Base-by-base conservation (phyloP, 2,888 invertebrate genomes). In the Meloe dianella region DNA sequence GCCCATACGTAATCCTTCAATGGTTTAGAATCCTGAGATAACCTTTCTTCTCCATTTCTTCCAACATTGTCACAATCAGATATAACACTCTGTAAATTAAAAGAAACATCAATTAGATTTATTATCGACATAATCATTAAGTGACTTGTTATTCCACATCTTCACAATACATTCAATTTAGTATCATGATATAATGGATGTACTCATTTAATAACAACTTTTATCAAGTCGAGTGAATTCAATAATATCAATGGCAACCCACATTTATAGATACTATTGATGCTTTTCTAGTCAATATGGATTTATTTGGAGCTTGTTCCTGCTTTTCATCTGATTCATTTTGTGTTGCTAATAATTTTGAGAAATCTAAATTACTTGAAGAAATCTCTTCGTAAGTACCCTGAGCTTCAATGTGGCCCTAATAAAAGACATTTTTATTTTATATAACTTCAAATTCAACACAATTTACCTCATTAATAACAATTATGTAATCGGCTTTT, bases 331-430 rank as follows among this genome's bases (percentile, higher is more conserved):
- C 60, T 2, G 63, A 66, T 67, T 73, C 73, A 41, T 73, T 71
- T 32, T 65, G 74, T 22, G 77, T 71, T 17, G 76, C 66, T 17
- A 81, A 64, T 68, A 79, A 71, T 79, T 89, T 87, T 0, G 89
- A 87, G 66, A 91, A 89, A 75, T 90, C 87, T 81, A 89, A 85
- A 14, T 88, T 88, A 1, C 87, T 86, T 14, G 83, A 84, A 41
- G 86, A 81, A 12, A 91, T 77, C 68, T 90, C 88, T 6, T 85
- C 83, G 71, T 88, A 89, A 0, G 87, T 87, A 35, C 90, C 90
- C 76, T 87, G 86, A 3, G 86, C 86, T 75, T 88, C 86, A 32
- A 90, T 84, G 30, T 77, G 69, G 3, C 90, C 90, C 86, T 90
- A 20, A 20, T 47, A 63, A 59, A 74, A 71, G 60, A 7, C 2